Base-by-base conservation (phyloP, 2,113 vertebrate genomes). In the Aegotheles bennettii region DNA sequence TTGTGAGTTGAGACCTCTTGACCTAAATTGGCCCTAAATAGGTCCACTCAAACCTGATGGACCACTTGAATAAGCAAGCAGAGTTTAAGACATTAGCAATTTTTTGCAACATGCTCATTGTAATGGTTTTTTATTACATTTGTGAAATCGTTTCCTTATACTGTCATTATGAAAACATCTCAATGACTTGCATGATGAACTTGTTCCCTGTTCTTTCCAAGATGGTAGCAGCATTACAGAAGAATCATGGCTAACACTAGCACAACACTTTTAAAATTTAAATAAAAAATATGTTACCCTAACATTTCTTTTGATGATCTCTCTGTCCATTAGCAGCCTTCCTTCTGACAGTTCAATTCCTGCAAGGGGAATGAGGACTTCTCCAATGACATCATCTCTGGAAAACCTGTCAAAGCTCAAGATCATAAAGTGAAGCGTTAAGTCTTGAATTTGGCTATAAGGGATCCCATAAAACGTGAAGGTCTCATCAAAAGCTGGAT, bases 381-480 rank as follows among this genome's bases (percentile, higher is more conserved):
- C 99, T 84, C 99, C 99, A 69, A 99, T 99, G 84, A 99, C 96
- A 84, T 99, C 99, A 94, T 99, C 99, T 71, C 99, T 98, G 77
- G 99, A 99, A 98, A 99, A 99, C 26, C 99, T 98, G 88, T 99
- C 99, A 38, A 99, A 99, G 96, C 99, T 99, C 95, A 99, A 96
- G 60, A 99, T 97, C 93, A 99, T 99, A 93, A 99, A 99, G 94
- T 99, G 99, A 78, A 99, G 98, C 15, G 98, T 97, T 96, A 99
- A 68, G 75, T 99, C 99, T 57, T 99, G 98, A 75, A 99, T 98
- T 63, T 99, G 98, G 67, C 97, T 97, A 68, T 99, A 98, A 6
- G 98, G 98, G 94, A 99, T 98, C 25, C 99, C 99, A 40, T 99
- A 99, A 96, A 99, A 99, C 0, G 99, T 99, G 96, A 99, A 99